Evolutionary conservation across 2,888 invertebrate species (phyloP).

Genomic region (Stenodema calcarata): DNA sequence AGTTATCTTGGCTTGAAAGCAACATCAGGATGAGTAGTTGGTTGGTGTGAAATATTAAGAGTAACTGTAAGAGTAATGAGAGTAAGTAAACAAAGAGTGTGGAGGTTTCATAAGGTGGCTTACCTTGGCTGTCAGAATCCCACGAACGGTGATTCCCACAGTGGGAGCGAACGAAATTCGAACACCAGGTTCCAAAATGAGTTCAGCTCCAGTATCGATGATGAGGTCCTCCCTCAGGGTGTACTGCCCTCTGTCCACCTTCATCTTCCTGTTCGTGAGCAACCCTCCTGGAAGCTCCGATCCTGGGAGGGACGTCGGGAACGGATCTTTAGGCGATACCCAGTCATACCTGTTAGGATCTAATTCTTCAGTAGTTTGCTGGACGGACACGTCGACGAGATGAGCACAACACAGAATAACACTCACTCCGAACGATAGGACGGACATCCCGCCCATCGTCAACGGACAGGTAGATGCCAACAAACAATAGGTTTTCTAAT

Average conservation of each 20-base stretch:
- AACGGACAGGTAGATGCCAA: background rate
- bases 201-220: constrained; percentile 77
- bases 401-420: constrained; percentile 29
- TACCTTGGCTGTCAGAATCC: constrained; percentile 88
- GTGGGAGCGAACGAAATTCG: constrained; percentile 88
- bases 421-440: background rate
- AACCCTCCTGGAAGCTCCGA: constrained; percentile 62
- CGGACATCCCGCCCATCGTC: constrained; percentile 40
- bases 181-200: constrained; percentile 89
- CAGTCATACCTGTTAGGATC: constrained; percentile 18
- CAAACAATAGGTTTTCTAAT: background rate
- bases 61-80: background rate
- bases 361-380: background rate
- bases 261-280: constrained; percentile 68
- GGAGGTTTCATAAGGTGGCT: constrained; percentile 58
- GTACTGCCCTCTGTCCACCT: constrained; percentile 66
- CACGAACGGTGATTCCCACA: constrained; percentile 91
- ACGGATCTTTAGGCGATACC: constrained; percentile 14
- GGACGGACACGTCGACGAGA: background rate
- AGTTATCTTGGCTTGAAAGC: no score
- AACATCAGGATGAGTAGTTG: no score
- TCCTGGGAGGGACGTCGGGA: background rate
- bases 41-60: no score
- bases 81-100: background rate
- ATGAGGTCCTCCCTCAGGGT: constrained; percentile 79